Conservation (phyloP, 2,888 invertebrate species). For the Leuctra nigra region DNA sequence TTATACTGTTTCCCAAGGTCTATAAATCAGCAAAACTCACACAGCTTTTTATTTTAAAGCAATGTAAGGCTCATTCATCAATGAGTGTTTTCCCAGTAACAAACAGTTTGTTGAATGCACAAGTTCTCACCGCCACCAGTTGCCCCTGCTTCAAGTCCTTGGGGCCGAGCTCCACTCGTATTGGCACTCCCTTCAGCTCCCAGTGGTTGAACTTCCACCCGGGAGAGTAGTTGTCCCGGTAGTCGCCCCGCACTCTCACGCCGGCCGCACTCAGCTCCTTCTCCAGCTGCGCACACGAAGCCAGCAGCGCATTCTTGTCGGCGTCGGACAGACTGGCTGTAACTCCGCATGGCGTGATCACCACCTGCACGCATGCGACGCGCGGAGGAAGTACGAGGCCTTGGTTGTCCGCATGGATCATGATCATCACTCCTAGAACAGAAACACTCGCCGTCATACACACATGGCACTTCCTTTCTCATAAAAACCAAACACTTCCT, state of each 20-base stretch:
- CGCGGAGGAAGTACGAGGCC: slow-evolving; percentile 93
- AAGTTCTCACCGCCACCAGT: slow-evolving; percentile 85
- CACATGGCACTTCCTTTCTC: too few species aligned
- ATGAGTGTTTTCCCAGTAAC: too few species aligned
- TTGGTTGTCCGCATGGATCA: slow-evolving; percentile 94
- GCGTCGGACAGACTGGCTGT: slow-evolving; percentile 70
- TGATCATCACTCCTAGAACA: slow-evolving; percentile 68
- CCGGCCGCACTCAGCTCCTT: slow-evolving; percentile 52
- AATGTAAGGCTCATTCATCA: too few species aligned
- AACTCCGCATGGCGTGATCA: slow-evolving; percentile 95
- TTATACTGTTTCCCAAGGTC: too few species aligned
- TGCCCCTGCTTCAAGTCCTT: slow-evolving; percentile 85
- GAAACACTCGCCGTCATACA: too few species aligned
- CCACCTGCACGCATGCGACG: slow-evolving; percentile 76
- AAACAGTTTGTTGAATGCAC: too few species aligned
- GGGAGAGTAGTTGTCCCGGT: slow-evolving; percentile 91
- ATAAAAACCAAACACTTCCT: too few species aligned
- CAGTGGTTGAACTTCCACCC: slow-evolving; percentile 99
- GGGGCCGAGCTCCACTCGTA: slow-evolving; percentile 91
- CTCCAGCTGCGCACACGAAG: slow-evolving; percentile 65
- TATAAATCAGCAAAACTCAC: too few species aligned
- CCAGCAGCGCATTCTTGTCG: slow-evolving; percentile 59
- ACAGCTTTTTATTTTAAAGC: too few species aligned
- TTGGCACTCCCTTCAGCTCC: slow-evolving; percentile 94
- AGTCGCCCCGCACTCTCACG: slow-evolving; percentile 77